A percentile compares a stretch with the other conserved stretches of the same genome.
Conservation (phyloP, 1,140 invertebrate genomes). For the Heliconius hermathena region DNA sequence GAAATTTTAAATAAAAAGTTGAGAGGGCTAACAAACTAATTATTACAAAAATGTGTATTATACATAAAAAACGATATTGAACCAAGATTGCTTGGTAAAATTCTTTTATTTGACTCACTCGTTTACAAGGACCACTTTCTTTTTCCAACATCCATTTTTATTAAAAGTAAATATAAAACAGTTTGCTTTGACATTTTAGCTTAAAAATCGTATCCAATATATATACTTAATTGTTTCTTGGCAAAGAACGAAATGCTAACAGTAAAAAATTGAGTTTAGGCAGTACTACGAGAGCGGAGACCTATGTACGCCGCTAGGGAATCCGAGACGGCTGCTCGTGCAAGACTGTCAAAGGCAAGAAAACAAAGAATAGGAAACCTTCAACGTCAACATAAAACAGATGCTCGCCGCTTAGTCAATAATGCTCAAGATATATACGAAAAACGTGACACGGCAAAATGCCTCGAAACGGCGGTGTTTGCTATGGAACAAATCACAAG, state of each 20-base stretch:
- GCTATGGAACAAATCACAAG: slow-evolving; percentile 68
- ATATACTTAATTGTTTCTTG: neutral
- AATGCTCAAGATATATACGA: slow-evolving; percentile 51
- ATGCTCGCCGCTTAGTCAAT: slow-evolving; percentile 59
- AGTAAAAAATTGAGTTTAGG: slow-evolving; percentile 35
- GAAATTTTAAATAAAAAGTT: neutral
- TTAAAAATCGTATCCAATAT: neutral
- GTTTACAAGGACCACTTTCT: neutral
- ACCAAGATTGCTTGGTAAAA: neutral
- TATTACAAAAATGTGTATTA: neutral
- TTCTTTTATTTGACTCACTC: neutral
- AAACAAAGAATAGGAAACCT: slow-evolving; percentile 57
- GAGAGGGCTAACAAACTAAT: neutral
- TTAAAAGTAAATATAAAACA: neutral
- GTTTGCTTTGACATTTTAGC: neutral
- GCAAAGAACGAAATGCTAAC: too few species aligned
- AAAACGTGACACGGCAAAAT: slow-evolving; percentile 62
- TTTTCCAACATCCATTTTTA: neutral
- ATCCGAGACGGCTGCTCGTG: slow-evolving; percentile 54
- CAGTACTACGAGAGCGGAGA: slow-evolving; percentile 62
- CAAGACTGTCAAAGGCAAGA: slow-evolving; percentile 53
- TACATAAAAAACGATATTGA: neutral
- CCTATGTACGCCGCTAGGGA: slow-evolving; percentile 67
- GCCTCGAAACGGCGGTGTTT: slow-evolving; percentile 67
- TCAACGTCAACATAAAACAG: slow-evolving; percentile 59